Evolutionary conservation across 2,113 vertebrate species (phyloP).

Genomic region (Syngnathus floridae): DNA sequence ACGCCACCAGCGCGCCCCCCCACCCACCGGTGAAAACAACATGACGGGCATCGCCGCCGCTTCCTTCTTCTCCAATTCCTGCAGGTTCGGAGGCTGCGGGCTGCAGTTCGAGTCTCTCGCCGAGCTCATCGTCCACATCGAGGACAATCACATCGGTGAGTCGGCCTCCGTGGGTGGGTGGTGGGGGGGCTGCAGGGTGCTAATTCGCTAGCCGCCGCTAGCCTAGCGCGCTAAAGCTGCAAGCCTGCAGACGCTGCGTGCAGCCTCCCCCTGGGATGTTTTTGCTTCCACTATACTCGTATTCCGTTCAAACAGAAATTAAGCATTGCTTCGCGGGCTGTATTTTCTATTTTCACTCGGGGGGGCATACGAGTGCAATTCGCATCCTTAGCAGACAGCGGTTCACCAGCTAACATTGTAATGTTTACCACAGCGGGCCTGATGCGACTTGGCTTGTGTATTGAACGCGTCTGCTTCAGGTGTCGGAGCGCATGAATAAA

Average conservation of each 20-base stretch:
- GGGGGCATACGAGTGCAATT: slow-evolving; percentile 49
- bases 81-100: slow-evolving; percentile 92
- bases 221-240: slow-evolving; percentile 35
- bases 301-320: neutral
- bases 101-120: slow-evolving; percentile 88
- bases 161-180: slow-evolving; percentile 25
- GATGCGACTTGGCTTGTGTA: slow-evolving; percentile 28
- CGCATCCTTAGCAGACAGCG: slow-evolving; percentile 55
- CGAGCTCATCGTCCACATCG: slow-evolving; percentile 95
- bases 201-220: slow-evolving; percentile 39
- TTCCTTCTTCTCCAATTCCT: slow-evolving; percentile 96
- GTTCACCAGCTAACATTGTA: slow-evolving; percentile 38
- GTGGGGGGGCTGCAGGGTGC: slow-evolving; percentile 20
- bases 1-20: slow-evolving; percentile 47
- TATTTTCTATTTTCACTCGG: slow-evolving; percentile 21
- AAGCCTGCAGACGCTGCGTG: slow-evolving; percentile 23
- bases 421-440: slow-evolving; percentile 46
- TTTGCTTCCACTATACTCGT: neutral
- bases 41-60: slow-evolving; percentile 97
- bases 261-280: slow-evolving; percentile 6
- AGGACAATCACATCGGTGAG: slow-evolving; percentile 89
- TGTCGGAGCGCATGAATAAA: neutral
- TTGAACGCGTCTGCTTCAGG: slow-evolving; percentile 6
- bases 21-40: slow-evolving; percentile 43
- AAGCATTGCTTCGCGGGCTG: neutral